A percentile compares a stretch with the other conserved stretches of the same genome.
Evolutionary conservation across 2,797 vertebrate species (phyloP).

Genomic region (Channallabes apus): DNA sequence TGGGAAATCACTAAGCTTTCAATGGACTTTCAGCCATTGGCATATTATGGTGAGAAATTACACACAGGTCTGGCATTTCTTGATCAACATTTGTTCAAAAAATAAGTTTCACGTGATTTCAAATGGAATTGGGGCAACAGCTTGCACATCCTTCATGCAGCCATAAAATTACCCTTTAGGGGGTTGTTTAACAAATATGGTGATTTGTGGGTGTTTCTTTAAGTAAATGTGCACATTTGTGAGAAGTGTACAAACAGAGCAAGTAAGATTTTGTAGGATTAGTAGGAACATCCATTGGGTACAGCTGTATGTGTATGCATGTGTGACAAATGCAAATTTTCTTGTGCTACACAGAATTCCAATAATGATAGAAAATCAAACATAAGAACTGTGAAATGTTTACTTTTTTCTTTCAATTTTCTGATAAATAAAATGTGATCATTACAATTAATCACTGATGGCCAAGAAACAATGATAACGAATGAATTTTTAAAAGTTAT

Average conservation of each 20-base stretch:
- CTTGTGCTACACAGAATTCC: background rate
- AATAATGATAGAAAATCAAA: background rate
- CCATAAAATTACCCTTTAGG: background rate
- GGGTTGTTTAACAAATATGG: background rate
- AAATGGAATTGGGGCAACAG: background rate
- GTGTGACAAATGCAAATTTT: background rate
- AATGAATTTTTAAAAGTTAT: background rate
- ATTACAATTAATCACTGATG: background rate
- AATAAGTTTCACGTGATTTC: background rate
- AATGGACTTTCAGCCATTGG: background rate
- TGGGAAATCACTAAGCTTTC: background rate
- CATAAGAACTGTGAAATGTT: background rate
- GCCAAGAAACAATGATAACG: background rate
- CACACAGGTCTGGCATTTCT: background rate
- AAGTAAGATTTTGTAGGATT: background rate
- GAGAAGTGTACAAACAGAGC: no score
- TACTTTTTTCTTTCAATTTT: background rate
- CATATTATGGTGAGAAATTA: background rate
- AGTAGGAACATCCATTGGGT: background rate
- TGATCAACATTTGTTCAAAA: no score
- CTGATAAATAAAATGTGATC: background rate
- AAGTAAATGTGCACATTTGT: background rate
- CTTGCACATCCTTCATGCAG: background rate
- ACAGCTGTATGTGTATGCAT: background rate
- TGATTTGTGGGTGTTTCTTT: background rate